Conservation (phyloP, 2,113 vertebrate genomes). For the Craseonycteris thonglongyai region DNA sequence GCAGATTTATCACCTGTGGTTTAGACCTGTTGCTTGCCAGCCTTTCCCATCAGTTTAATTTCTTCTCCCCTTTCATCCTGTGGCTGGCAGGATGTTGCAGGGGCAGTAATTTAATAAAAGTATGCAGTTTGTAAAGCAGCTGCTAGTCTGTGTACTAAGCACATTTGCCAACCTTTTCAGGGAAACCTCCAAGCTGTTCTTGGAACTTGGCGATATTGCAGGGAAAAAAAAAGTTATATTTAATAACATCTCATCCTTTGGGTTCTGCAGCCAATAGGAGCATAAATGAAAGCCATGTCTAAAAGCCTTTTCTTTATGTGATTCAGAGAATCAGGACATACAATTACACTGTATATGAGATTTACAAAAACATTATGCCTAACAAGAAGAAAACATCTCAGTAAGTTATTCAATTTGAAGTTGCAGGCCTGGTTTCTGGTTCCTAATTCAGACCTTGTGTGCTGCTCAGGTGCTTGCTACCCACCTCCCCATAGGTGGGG, state of each 20-base stretch:
- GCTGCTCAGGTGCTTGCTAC: neutral
- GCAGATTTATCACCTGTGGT: neutral
- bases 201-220: slow-evolving; percentile 46
- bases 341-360: neutral
- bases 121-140: slow-evolving; percentile 40
- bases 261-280: slow-evolving; percentile 41
- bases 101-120: slow-evolving; percentile 46
- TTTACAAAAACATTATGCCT: slow-evolving; percentile 51
- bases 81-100: slow-evolving; percentile 43
- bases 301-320: slow-evolving; percentile 36
- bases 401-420: slow-evolving; percentile 30
- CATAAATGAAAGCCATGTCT: slow-evolving; percentile 22
- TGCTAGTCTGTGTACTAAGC: slow-evolving; percentile 13
- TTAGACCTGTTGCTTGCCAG: slow-evolving; percentile 26
- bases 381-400: slow-evolving; percentile 35
- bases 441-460: neutral
- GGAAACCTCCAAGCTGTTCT: slow-evolving; percentile 64
- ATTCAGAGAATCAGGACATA: slow-evolving; percentile 42
- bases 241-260: slow-evolving; percentile 55
- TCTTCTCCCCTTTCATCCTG: slow-evolving; percentile 4
- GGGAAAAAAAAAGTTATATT: neutral
- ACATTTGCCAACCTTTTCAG: slow-evolving; percentile 58
- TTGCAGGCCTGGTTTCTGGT: neutral
- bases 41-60: slow-evolving; percentile 1
- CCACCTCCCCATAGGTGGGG: neutral